Percentiles rank a stretch among this genome's conserved stretches.
phyloP scores from a whole-genome alignment of 2,797 vertebrate genomes.

The Acanthurus leucopareius region DNA sequence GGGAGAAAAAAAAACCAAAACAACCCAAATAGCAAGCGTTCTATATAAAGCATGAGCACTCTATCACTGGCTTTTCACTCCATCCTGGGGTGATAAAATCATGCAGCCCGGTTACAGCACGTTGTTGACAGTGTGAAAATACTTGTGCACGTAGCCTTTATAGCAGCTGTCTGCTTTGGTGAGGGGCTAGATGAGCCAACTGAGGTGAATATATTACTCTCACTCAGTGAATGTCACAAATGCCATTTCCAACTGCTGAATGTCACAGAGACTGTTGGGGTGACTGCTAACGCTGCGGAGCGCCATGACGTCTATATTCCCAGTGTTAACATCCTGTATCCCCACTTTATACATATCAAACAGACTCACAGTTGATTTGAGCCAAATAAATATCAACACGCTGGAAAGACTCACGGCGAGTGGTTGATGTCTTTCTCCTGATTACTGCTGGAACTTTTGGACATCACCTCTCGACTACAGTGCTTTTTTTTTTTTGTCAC shows the following conservation, averaged over 20 bases:
- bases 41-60: slow-evolving; percentile 58
- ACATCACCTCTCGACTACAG: not conserved
- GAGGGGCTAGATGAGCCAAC: slow-evolving; percentile 69
- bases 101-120: slow-evolving; percentile 47
- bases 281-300: slow-evolving; percentile 60
- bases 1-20: slow-evolving; percentile 30
- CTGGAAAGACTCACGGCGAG: slow-evolving; percentile 4
- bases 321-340: slow-evolving; percentile 43
- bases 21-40: slow-evolving; percentile 15
- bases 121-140: slow-evolving; percentile 70
- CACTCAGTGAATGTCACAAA: slow-evolving; percentile 78
- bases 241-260: slow-evolving; percentile 77
- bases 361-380: slow-evolving; percentile 31
- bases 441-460: slow-evolving; percentile 32
- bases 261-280: slow-evolving; percentile 72
- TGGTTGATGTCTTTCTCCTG: slow-evolving; percentile 4
- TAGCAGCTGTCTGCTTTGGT: slow-evolving; percentile 69
- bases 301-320: slow-evolving; percentile 63
- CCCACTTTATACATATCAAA: slow-evolving; percentile 50
- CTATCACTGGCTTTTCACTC: slow-evolving; percentile 46
- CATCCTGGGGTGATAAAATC: slow-evolving; percentile 62
- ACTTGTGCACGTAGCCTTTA: slow-evolving; percentile 61
- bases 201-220: slow-evolving; percentile 76
- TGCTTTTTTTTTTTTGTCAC: not conserved
- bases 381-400: slow-evolving; percentile 50